Evolutionary conservation across 2,888 invertebrate species (phyloP), one percentile per base, ranked within the genome.

Genomic region (Cetonia aurata): DNA sequence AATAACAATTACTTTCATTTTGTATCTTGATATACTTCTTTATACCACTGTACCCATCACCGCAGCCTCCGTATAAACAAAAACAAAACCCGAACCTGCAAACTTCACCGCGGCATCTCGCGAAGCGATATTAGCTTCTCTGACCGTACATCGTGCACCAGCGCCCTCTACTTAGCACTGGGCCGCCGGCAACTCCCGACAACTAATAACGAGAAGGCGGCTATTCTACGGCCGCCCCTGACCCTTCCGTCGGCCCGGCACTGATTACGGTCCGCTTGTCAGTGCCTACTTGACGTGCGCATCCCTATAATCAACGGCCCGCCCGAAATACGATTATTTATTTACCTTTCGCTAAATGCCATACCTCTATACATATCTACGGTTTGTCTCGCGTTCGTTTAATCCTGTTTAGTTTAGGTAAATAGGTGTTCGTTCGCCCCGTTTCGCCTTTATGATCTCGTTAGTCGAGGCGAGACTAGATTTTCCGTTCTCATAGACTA

Each of bases 301-400:
- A 25, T 67, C 70, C 74, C 77, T 77, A 75, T 77, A 77, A 77
- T 76, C 76, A 77, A 74, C 68, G 69, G 25, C 69, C 72, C 70
- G 71, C 70, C 77, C 77, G 77, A 75, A 77, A 77, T 72, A 76
- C 76, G 74, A 77, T 77, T 77, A 77, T 77, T 77, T 77, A 77
- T 77, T 25, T 25, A 25, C 75, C 75, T 77, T 75, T 72, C 67
- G 73, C 76, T 77, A 77, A 77, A 77, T 73, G 71, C 70, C 73
- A 4, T 25, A 4, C 25, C 25, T 25, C 4, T n/a, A n/a, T n/a
- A n/a, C 25, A 25, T 25, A 71, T 70, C 70, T 67, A 56, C 56
- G 62, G 74, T 73, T 72, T 71, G 57, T 57, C 48, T 67, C 57
- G 67, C 59, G 59, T 69, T 69, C 25, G 25, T 25, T 25, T 62